Evolutionary conservation across 2,113 vertebrate species (phyloP), one percentile per base, ranked within the genome.

Genomic region (Bubo bubo): DNA sequence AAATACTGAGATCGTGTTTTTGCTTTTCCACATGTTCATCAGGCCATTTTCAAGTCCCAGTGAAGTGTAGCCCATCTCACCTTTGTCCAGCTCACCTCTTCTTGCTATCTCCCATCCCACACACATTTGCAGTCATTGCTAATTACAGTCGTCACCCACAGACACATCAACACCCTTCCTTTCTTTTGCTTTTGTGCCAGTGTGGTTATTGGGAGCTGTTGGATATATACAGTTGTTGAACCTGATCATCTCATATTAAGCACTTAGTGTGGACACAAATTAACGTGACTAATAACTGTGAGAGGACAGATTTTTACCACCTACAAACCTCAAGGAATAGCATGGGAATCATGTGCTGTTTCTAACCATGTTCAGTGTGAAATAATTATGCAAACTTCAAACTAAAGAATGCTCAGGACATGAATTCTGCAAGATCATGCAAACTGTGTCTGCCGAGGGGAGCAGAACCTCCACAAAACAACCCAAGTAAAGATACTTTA

Each of bases 1-100:
- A 74, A 80, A 41, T 9, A 35, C 24, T 6, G 22, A 81, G 22
- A 50, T 23, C 0, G 0, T 0, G 0, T 1, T 58, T 93, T 87
- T 60, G 35, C 56, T 80, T 86, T 56, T 60, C 32, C 64, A 53
- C 21, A 0, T 2, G 5, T 56, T 66, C 73, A 41, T 34, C 66
- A 39, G 14, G 49, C 14, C 12, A 8, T 79, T 68, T 56, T 37
- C 58, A 52, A 28, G 30, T 39, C 30, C 49, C 49, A 67, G 62
- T 11, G 52, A 71, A 75, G 43, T 9, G 24, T 17, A 79, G 74
- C 55, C 53, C 92, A 59, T n/a, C 52, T 59, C 45, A 71, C 17
- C 64, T 43, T 59, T 2, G 0, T n/a, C 45, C 53, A 91, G 81
- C 64, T 87, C 64, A 58, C 8, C 32, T 43, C 35, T 72, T 79